Evolutionary conservation across 2,113 vertebrate species (phyloP), one percentile per base, ranked within the genome.

Genomic region (Furnarius figulus): DNA sequence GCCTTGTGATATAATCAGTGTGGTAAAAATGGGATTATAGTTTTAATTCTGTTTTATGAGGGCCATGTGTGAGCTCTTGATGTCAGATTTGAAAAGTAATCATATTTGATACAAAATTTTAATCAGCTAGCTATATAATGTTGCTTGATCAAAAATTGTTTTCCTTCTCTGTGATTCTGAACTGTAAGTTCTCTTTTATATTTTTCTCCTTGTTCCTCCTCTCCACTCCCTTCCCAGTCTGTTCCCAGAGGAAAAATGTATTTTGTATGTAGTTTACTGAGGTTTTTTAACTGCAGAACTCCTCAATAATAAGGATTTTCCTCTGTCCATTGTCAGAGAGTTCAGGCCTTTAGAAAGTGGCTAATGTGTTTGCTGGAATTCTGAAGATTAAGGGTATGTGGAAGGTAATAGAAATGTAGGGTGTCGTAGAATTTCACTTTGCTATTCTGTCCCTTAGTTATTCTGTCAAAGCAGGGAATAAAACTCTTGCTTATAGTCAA

Each of bases 11-110:
- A 62, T 53, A 94, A 94, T 91, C 90, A 96, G 56, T 89, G 79
- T 27, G 21, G 90, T 56, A 96, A 82, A 96, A 96, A 96, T 86
- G 90, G 66, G 76, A 93, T 84, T 95, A 83, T 56, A 77, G 55
- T 87, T 96, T 92, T 93, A 94, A 81, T 97, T 96, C 83, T 97
- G 76, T 66, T 95, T 95, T 89, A 87, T 82, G 87, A 95, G 47
- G 73, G 77, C 74, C 85, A 91, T 91, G 55, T 96, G 72, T 95
- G 88, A 83, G 52, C 87, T 93, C 70, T 93, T 93, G 82, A 95
- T 94, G 85, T 94, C 74, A 73, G 40, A 76, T 93, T 93, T 83
- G 71, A 77, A 85, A 91, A 83, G 75, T 87, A 90, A 91, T 95
- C 28, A 4, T 86, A 76, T 95, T 87, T 93, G 85, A 91, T 67